phyloP scores from a whole-genome alignment of 2,797 vertebrate species.

The Myoxocephalus aenaeus region DNA sequence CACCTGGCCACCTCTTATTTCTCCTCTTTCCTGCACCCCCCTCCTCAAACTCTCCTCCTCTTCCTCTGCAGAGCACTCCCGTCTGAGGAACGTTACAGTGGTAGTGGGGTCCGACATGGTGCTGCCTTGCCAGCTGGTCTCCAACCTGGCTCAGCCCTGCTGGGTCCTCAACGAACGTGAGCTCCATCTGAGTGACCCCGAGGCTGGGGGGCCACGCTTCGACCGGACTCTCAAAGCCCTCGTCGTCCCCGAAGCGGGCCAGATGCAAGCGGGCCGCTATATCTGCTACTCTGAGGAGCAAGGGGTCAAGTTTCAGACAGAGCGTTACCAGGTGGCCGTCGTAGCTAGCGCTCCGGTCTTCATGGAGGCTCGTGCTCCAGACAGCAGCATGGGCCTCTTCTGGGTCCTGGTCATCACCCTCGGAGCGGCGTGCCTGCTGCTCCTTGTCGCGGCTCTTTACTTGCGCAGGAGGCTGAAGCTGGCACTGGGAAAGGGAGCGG shows the following conservation, averaged over 20 bases:
- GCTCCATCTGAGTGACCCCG: constrained; percentile 74
- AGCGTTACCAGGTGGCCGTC: constrained; percentile 90
- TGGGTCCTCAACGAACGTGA: constrained; percentile 92
- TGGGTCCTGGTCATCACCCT: constrained; percentile 95
- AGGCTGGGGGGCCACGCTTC: constrained; percentile 83
- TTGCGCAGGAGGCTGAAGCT: constrained; percentile 90
- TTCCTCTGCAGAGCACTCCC: constrained; percentile 79
- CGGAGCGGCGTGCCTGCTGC: constrained; percentile 88
- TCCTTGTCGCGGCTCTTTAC: constrained; percentile 90
- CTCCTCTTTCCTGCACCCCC: neutral
- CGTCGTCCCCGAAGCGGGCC: constrained; percentile 85
- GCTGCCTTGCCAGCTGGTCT: constrained; percentile 92
- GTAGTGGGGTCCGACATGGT: constrained; percentile 92
- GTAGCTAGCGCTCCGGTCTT: constrained; percentile 87
- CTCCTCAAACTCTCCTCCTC: neutral
- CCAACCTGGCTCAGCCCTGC: constrained; percentile 91
- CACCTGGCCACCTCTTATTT: constrained; percentile 26
- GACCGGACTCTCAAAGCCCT: constrained; percentile 89
- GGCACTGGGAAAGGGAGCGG: constrained; percentile 89
- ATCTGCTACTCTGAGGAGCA: constrained; percentile 93
- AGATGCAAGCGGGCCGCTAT: constrained; percentile 88
- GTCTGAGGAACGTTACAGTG: constrained; percentile 89
- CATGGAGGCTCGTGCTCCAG: constrained; percentile 90
- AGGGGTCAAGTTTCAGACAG: constrained; percentile 86
- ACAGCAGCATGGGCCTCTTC: constrained; percentile 91